Evolutionary conservation across 2,888 invertebrate species (phyloP), one percentile per base, ranked within the genome.

Genomic region (Ophion slaviceki): DNA sequence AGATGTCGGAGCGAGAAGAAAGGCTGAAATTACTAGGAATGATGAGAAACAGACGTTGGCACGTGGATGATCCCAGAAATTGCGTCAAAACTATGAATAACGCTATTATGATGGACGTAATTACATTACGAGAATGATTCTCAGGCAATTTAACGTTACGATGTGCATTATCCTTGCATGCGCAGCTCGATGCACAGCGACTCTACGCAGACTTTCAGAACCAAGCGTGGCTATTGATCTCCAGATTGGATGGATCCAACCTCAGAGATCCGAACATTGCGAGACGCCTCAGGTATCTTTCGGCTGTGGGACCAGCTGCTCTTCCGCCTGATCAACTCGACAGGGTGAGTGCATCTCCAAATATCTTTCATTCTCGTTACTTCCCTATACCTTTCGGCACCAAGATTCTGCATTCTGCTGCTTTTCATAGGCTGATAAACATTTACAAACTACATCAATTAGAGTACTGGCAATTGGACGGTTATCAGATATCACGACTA

Each of bases 131-230:
- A 71, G 66, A 36, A 71, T 71, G 57, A 76, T 82, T 85, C 85
- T 75, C 85, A 85, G 82, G 71, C 71, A 77, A 85, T 85, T 82
- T 79, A 53, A 59, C 57, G 10, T 82, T 72, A 76, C 71, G 71
- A 68, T 72, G 59, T 75, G 57, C 47, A 57, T 53, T 32, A 32
- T 64, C 2, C 14, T 17, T 64, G 66, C 64, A 81, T 74, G 57
- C 59, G 36, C 94, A 98, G 98, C 93, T 98, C 88, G 96, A 97
- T 87, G 97, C 97, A 0, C 98, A 98, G 90, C 96, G 97, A 88
- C 94, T 96, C 10, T 97, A 97, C 94, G 97, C 98, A 0, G 96
- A 97, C 40, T 98, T 97, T 94, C 98, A 98, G 92, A 96, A 97
- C 68, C 96, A 96, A 17, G 95, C 98, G 0, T 97, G 97, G 95